Conservation (phyloP, 2,888 invertebrate species). For the Drosophila melanosoma region DNA sequence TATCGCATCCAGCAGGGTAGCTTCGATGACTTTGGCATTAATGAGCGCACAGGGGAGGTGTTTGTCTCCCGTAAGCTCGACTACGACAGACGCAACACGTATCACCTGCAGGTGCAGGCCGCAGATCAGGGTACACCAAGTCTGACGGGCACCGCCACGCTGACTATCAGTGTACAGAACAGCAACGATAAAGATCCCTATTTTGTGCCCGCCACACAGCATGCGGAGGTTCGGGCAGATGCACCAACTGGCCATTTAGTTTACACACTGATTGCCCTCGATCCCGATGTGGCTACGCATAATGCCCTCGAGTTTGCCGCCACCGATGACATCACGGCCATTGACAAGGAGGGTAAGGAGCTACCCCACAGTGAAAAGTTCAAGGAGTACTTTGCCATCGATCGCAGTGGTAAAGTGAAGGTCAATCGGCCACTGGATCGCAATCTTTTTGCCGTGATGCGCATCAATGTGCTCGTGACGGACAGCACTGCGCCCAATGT, state of each 20-base stretch:
- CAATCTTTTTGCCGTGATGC: constrained; percentile 87
- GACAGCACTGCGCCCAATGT: constrained; percentile 92
- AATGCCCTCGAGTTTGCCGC: constrained; percentile 88
- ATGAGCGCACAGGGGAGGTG: constrained; percentile 91
- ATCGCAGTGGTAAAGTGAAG: constrained; percentile 86
- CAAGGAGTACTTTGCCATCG: constrained; percentile 89
- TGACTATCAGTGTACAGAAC: constrained; percentile 92
- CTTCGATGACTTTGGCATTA: constrained; percentile 93
- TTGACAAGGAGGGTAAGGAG: constrained; percentile 93
- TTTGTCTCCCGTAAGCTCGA: constrained; percentile 92
- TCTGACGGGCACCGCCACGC: constrained; percentile 91
- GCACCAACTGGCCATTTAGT: constrained; percentile 90
- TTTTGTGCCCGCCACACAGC: constrained; percentile 74
- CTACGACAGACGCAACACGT: constrained; percentile 92
- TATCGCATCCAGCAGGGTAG: constrained; percentile 94
- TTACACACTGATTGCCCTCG: constrained; percentile 90
- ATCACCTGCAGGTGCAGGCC: constrained; percentile 93
- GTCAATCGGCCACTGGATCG: constrained; percentile 84
- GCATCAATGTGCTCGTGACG: constrained; percentile 90
- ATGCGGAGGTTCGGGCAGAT: constrained; percentile 90
- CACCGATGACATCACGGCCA: constrained; percentile 90
- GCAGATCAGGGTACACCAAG: constrained; percentile 92
- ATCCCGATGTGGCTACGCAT: constrained; percentile 91
- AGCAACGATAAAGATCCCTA: constrained; percentile 91
- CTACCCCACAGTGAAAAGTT: constrained; percentile 86